Evolutionary conservation across 2,113 vertebrate species (phyloP).

Genomic region (Dolichotis patagonum): DNA sequence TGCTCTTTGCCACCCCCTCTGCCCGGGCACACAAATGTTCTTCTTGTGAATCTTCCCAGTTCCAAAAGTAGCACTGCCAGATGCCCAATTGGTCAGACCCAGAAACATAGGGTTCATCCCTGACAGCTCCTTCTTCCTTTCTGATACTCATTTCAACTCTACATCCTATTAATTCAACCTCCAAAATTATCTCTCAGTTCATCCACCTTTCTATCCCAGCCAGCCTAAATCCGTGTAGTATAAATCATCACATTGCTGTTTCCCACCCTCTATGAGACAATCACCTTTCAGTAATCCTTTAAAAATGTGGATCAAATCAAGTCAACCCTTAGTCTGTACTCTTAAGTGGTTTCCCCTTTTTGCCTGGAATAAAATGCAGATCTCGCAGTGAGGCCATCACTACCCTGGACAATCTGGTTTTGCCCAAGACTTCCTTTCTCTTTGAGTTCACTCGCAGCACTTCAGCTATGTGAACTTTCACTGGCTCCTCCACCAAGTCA

Average conservation of each 20-base stretch:
- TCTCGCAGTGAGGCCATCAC: background rate
- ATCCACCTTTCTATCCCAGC: background rate
- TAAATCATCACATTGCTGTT: background rate
- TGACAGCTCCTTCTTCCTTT: background rate
- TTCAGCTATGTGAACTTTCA: background rate
- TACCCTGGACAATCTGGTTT: background rate
- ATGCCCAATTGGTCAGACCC: background rate
- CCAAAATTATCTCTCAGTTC: conserved; percentile 22
- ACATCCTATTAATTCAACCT: background rate
- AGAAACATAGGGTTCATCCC: background rate
- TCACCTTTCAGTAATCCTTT: background rate
- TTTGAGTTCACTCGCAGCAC: background rate
- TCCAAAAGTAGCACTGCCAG: background rate
- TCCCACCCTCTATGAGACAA: background rate
- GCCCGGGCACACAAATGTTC: background rate
- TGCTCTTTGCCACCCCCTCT: background rate
- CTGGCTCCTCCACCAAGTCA: background rate
- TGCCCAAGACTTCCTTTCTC: background rate
- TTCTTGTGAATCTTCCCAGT: background rate
- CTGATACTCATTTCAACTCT: background rate
- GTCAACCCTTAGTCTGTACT: background rate
- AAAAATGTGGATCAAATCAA: conserved; percentile 11
- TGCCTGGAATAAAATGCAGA: background rate
- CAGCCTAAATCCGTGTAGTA: background rate
- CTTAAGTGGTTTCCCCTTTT: background rate